These are phyloP conservation scores for Motacilla tschutschensis DNA, from an alignment of 2,113 vertebrate species.

Conservation along the genomic window DNA sequence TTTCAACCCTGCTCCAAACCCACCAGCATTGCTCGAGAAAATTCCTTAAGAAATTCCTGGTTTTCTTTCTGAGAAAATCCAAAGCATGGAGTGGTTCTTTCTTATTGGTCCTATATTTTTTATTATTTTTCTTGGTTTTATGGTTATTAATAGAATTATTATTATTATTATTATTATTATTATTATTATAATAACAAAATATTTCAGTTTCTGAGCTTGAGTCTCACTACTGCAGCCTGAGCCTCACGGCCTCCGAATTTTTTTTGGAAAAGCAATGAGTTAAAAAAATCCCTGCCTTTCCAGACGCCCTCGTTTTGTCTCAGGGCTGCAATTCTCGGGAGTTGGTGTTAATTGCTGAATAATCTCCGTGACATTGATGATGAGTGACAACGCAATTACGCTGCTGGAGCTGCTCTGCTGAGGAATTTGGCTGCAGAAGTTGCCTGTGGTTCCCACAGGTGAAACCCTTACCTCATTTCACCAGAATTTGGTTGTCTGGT, in stretches of 20 bases:
- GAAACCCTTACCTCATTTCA: not conserved
- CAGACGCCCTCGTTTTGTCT: not conserved
- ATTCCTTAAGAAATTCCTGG: not conserved
- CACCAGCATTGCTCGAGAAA: not conserved
- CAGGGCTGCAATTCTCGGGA: not conserved
- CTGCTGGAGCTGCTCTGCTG: not conserved
- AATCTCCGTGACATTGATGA: not conserved
- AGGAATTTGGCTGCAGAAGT: slow-evolving; percentile 36
- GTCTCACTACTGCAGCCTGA: not conserved
- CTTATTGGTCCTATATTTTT: not conserved
- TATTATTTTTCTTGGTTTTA: rapidly evolving
- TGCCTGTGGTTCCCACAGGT: slow-evolving; percentile 26
- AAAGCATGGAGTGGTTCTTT: not conserved
- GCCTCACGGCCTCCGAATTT: not conserved
- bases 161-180: no score
- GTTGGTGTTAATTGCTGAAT: slow-evolving; percentile 17
- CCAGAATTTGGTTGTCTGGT: not conserved
- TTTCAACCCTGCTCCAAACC: not conserved
- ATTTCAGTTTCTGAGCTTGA: not conserved
- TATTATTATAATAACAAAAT: no score
- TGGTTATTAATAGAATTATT: no score
- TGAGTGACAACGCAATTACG: slow-evolving; percentile 4
- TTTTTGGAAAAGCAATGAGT: not conserved
- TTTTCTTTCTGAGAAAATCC: not conserved
- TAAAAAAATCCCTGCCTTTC: not conserved